These are phyloP conservation scores for Ceriagrion tenellum DNA, from an alignment of 2,888 invertebrate genomes.

Conservation along the genomic window DNA sequence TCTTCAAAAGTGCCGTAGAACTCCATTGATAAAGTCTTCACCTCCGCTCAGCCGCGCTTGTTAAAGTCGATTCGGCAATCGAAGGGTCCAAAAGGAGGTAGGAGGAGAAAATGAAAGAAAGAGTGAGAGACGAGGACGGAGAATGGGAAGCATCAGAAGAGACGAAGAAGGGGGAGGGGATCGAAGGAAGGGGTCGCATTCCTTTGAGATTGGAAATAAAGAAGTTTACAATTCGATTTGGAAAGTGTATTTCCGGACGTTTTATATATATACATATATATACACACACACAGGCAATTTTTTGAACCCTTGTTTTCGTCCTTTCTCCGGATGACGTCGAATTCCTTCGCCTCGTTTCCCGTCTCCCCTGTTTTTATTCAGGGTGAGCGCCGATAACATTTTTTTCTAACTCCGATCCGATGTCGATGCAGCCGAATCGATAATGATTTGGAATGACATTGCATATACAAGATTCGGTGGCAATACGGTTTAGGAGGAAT, in stretches of 20 bases:
- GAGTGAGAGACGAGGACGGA: background rate
- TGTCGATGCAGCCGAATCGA: too few species aligned
- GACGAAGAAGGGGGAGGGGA: background rate
- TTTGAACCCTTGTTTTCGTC: background rate
- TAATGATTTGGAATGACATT: too few species aligned
- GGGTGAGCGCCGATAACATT: too few species aligned
- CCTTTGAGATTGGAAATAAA: constrained; percentile 45
- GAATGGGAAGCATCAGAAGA: background rate
- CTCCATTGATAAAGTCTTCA: background rate
- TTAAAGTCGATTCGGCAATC: constrained; percentile 54
- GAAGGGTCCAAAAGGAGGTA: background rate
- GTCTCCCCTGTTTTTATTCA: background rate
- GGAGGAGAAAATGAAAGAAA: background rate
- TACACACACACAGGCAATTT: background rate
- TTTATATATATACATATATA: background rate
- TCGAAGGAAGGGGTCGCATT: background rate
- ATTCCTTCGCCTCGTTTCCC: background rate
- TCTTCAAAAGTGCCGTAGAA: background rate
- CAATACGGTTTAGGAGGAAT: too few species aligned
- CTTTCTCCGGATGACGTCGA: background rate
- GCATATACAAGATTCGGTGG: too few species aligned
- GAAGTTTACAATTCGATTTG: constrained; percentile 67
- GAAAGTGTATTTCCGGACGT: constrained; percentile 61
- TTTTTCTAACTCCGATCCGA: too few species aligned
- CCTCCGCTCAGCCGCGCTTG: constrained; percentile 16